Conservation (phyloP, 2,797 vertebrate species). For the Gymnoscopelus microlampas region DNA sequence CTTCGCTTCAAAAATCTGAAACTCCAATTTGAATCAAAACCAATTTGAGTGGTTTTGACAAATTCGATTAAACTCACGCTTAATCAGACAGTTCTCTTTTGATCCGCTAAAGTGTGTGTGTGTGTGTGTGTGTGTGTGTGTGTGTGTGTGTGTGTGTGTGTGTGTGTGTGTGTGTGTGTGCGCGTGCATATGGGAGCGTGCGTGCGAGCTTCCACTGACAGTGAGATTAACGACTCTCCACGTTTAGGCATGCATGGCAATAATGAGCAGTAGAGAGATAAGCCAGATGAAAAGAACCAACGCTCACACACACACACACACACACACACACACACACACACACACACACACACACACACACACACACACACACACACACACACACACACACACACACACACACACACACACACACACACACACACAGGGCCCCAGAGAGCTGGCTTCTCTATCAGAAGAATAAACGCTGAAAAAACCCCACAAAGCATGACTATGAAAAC, state of each 20-base stretch:
- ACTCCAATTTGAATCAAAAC: too few species aligned
- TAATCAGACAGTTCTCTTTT: neutral
- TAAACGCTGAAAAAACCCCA: too few species aligned
- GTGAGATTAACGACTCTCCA: slow-evolving; percentile 25
- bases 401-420: neutral
- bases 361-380: neutral
- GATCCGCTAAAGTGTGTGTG: neutral
- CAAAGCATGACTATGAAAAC: too few species aligned
- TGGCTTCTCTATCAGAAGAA: too few species aligned
- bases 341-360: neutral
- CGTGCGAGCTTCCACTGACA: slow-evolving; percentile 10
- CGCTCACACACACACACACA: slow-evolving; percentile 31
- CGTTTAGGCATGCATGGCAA: slow-evolving; percentile 12
- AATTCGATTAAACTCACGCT: too few species aligned
- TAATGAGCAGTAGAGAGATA: slow-evolving; percentile 28
- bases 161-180: slow-evolving; percentile 25
- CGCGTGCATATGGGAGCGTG: slow-evolving; percentile 4
- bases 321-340: slow-evolving; percentile 15
- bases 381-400: slow-evolving; percentile 2
- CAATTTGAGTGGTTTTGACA: too few species aligned
- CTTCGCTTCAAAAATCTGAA: too few species aligned
- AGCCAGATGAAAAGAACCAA: slow-evolving; percentile 37
- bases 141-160: slow-evolving; percentile 28
- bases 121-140: slow-evolving; percentile 21
- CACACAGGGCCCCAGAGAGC: neutral